These are phyloP conservation scores for Odontamblyopus rebecca DNA, from an alignment of 2,797 vertebrate genomes.

Conservation along the genomic window DNA sequence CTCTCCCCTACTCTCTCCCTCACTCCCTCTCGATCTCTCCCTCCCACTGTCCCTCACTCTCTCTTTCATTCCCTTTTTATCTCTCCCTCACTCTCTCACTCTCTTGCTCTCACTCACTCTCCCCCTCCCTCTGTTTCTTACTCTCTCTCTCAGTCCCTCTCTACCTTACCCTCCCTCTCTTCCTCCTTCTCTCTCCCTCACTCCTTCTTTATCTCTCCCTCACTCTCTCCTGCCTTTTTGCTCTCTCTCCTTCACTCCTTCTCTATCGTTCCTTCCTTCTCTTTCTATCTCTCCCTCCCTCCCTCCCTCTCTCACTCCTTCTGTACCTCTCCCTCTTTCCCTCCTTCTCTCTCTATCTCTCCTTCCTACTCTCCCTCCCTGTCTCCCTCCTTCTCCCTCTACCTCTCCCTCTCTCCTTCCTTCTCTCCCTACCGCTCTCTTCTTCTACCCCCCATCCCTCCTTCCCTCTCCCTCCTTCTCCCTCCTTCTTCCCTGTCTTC, in stretches of 20 bases:
- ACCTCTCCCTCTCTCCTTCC: no score
- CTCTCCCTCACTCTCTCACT: not conserved
- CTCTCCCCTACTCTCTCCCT: no score
- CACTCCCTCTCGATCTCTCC: not conserved
- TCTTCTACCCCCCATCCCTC: no score
- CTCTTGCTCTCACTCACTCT: not conserved
- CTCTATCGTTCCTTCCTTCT: not conserved
- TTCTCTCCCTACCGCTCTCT: no score
- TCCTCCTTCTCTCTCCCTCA: no score
- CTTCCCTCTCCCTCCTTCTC: not conserved
- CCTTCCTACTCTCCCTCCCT: not conserved
- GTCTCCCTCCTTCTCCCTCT: not conserved
- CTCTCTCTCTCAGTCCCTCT: not conserved
- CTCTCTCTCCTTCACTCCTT: not conserved
- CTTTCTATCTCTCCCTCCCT: not conserved
- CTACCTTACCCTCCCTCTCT: no score
- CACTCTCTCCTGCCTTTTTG: no score
- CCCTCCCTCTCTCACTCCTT: not conserved
- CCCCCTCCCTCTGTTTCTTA: not conserved
- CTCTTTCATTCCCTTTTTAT: no score
- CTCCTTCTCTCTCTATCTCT: accelerated
- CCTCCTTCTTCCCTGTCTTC: no score
- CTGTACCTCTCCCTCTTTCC: not conserved
- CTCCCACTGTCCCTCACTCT: no score
- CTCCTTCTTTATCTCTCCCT: not conserved